Percentiles rank a stretch among this genome's conserved stretches.
phyloP scores from a whole-genome alignment of 2,797 vertebrate genomes.

The Esox lucius region DNA sequence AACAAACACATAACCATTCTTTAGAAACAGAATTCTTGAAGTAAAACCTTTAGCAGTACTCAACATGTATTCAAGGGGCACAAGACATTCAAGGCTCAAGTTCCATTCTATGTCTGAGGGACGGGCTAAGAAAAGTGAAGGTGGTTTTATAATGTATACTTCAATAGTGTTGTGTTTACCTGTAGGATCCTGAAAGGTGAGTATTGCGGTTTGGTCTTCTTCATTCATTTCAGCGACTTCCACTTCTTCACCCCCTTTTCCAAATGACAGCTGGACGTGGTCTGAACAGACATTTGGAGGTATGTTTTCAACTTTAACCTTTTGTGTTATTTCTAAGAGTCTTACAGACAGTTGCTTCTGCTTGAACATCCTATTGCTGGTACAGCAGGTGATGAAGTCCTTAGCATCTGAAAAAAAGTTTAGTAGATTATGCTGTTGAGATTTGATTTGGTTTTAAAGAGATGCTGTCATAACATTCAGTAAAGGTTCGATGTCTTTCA shows the following conservation, averaged over 20 bases:
- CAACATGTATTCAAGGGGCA: too few species aligned
- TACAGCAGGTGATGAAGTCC: constrained; percentile 57
- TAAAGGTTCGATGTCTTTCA: neutral
- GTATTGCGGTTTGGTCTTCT: constrained; percentile 54
- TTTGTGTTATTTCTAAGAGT: constrained; percentile 61
- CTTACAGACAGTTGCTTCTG: constrained; percentile 50
- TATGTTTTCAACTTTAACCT: constrained; percentile 60
- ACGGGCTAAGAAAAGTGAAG: too few species aligned
- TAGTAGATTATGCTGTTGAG: constrained; percentile 2
- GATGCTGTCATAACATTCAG: neutral
- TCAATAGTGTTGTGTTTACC: constrained; percentile 50
- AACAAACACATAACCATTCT: too few species aligned
- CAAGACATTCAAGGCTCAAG: too few species aligned
- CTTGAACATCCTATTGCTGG: constrained; percentile 55
- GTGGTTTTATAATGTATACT: too few species aligned
- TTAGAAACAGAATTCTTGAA: too few species aligned
- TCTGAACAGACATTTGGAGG: constrained; percentile 35
- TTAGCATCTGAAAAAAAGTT: constrained; percentile 53
- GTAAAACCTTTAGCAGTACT: too few species aligned
- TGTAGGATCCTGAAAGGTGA: constrained; percentile 61
- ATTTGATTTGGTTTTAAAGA: neutral
- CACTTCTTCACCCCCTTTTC: constrained; percentile 51
- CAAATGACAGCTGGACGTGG: constrained; percentile 63
- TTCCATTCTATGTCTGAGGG: too few species aligned
- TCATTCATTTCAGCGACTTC: constrained; percentile 44